Evolutionary conservation across 2,888 invertebrate species (phyloP).

Genomic region (Drosophila subquinaria): DNA sequence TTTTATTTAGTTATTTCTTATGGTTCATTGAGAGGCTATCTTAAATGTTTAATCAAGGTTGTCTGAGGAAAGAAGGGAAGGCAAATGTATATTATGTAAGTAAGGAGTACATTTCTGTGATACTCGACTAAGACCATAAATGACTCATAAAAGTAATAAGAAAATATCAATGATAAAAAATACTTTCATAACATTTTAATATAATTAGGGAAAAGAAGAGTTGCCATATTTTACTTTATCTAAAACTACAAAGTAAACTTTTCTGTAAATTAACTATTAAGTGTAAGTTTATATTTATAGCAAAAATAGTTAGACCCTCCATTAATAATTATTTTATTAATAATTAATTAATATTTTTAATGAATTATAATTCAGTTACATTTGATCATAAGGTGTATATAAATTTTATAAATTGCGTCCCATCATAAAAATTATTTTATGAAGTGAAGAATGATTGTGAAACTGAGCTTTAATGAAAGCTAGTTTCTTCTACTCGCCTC

Average conservation of each 20-base stretch:
- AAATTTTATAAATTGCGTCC: no score
- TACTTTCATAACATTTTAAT: neutral
- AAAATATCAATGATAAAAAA: neutral
- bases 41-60: constrained; percentile 41
- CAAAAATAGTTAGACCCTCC: no score
- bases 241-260: neutral
- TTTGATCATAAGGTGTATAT: no score
- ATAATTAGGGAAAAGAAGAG: neutral
- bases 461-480: neutral
- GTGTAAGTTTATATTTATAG: no score
- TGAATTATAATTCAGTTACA: no score
- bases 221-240: neutral
- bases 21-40: constrained; percentile 11
- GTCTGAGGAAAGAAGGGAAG: constrained; percentile 14
- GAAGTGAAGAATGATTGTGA: no score
- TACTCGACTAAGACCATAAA: neutral
- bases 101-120: neutral
- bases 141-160: neutral
- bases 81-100: constrained; percentile 1
- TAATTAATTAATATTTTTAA: no score
- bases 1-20: constrained; percentile 12
- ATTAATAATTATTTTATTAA: no score
- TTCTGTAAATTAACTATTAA: neutral
- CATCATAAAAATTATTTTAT: no score
- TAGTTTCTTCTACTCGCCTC: neutral